Percentiles rank a stretch among this genome's conserved stretches.
Conservation (phyloP, 2,797 vertebrate species). For the Holocentrus rufus region DNA sequence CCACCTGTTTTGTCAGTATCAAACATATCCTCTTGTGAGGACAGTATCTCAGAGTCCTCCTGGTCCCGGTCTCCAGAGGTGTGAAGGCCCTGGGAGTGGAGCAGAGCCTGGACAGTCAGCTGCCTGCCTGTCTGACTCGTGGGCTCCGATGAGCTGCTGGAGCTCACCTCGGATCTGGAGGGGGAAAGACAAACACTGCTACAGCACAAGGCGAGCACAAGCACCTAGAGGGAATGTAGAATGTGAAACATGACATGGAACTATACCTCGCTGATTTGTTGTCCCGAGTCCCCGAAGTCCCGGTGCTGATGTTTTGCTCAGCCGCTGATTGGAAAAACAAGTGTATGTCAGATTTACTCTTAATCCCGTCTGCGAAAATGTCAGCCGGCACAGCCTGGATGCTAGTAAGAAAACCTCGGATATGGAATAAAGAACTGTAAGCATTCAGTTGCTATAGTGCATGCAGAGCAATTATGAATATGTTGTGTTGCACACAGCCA, state of each 20-base stretch:
- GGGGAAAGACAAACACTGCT: background rate
- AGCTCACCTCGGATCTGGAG: conserved; percentile 77
- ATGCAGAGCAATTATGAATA: background rate
- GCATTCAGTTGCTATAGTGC: background rate
- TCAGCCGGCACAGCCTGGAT: background rate
- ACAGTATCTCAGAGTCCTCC: conserved; percentile 80
- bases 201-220: background rate
- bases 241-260: background rate
- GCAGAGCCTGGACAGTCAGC: conserved; percentile 70
- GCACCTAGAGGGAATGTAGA: fast-evolving
- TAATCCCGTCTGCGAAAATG: background rate
- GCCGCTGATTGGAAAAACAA: conserved; percentile 45
- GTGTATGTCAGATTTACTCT: background rate
- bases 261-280: conserved; percentile 70
- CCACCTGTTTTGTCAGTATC: conserved; percentile 80
- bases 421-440: too few relatives aligned
- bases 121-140: conserved; percentile 61
- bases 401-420: too few relatives aligned
- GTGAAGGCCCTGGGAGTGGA: conserved; percentile 75
- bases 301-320: conserved; percentile 54
- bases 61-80: conserved; percentile 64
- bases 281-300: conserved; percentile 58
- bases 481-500: background rate
- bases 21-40: conserved; percentile 93
- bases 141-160: conserved; percentile 77